These are phyloP conservation scores for Holacanthella duospinosa DNA, from an alignment of 2,888 invertebrate genomes.

Conservation along the genomic window DNA sequence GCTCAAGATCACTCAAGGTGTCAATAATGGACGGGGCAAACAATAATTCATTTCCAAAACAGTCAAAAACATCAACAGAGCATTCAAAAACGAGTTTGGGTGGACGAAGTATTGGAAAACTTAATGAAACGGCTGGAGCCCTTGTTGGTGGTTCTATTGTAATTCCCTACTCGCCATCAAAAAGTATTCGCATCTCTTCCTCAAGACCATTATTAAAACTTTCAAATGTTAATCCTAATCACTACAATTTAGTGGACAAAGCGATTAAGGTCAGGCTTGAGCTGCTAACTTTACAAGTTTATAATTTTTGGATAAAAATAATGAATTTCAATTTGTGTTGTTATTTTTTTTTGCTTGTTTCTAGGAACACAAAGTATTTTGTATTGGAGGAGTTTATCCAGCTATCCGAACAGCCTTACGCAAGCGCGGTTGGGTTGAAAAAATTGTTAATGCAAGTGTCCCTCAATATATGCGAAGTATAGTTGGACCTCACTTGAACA, in stretches of 20 bases:
- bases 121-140: too few species aligned
- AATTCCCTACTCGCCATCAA: neutral
- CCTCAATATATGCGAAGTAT: neutral
- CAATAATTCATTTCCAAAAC: too few species aligned
- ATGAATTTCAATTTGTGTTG: neutral
- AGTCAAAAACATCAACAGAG: too few species aligned
- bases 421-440: slow-evolving; percentile 65
- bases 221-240: neutral
- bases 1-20: neutral
- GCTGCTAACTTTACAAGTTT: neutral
- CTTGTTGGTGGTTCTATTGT: too few species aligned
- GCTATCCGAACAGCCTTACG: slow-evolving; percentile 57
- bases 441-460: slow-evolving; percentile 38
- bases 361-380: slow-evolving; percentile 39
- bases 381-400: slow-evolving; percentile 56
- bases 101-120: too few species aligned
- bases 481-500: neutral
- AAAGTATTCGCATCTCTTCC: neutral
- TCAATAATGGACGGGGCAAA: too few species aligned
- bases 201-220: neutral
- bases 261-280: neutral
- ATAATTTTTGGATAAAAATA: too few species aligned
- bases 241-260: neutral
- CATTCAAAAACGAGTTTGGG: too few species aligned
- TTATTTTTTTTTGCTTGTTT: neutral